These are phyloP conservation scores for Trissolcus japonicus DNA, from an alignment of 2,888 invertebrate genomes.

Conservation along the genomic window DNA sequence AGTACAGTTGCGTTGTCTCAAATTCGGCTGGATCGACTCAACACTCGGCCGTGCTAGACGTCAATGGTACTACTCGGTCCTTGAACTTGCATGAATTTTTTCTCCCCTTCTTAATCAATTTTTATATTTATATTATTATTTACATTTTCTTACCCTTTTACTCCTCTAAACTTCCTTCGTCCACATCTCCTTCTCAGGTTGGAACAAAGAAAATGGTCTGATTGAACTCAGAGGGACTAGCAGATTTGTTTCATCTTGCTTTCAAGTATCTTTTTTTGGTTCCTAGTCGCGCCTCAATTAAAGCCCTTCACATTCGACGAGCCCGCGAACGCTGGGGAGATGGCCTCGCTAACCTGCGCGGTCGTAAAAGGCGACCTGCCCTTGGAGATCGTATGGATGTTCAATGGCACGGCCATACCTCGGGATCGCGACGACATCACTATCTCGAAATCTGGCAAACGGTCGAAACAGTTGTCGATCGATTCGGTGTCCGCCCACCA, in stretches of 20 bases:
- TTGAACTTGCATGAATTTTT: slow-evolving; percentile 40
- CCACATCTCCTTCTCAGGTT: not conserved
- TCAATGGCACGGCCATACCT: slow-evolving; percentile 80
- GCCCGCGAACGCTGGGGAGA: slow-evolving; percentile 86
- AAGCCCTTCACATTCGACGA: slow-evolving; percentile 84
- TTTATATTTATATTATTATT: too few species aligned
- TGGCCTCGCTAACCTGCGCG: slow-evolving; percentile 84
- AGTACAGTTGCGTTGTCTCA: slow-evolving; percentile 78
- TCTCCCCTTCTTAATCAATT: not conserved
- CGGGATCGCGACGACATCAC: slow-evolving; percentile 73
- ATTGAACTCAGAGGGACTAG: not conserved
- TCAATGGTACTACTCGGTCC: slow-evolving; percentile 76
- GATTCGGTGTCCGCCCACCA: slow-evolving; percentile 76
- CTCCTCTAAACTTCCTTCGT: not conserved
- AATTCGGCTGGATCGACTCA: slow-evolving; percentile 78
- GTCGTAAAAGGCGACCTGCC: slow-evolving; percentile 88
- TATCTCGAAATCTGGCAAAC: slow-evolving; percentile 70
- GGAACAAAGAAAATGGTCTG: not conserved
- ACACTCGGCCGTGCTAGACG: slow-evolving; percentile 77
- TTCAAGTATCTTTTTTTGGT: not conserved
- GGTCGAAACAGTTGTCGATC: slow-evolving; percentile 75
- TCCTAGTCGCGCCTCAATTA: slow-evolving; percentile 83
- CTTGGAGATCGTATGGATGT: slow-evolving; percentile 84
- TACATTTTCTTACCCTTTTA: too few species aligned
- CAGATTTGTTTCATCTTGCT: not conserved